A percentile compares a stretch with the other conserved stretches of the same genome.
Evolutionary conservation across 2,888 invertebrate species (phyloP).

Genomic region (Drosophila affinis): DNA sequence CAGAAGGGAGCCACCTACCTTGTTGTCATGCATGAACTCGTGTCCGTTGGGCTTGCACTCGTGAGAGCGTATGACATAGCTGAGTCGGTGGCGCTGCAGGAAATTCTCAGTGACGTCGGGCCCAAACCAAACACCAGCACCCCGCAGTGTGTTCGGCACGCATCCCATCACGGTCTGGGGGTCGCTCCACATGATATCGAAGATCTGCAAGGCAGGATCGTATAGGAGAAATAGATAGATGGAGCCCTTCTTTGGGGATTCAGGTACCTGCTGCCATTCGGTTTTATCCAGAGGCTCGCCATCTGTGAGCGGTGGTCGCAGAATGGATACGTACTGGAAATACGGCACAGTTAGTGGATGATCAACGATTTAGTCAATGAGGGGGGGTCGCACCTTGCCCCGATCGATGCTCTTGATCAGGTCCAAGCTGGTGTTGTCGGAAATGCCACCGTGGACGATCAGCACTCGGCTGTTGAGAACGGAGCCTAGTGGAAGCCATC

Average conservation of each 20-base stretch:
- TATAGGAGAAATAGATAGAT: not conserved
- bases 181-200: conserved; percentile 97
- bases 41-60: conserved; percentile 97
- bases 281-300: conserved; percentile 90
- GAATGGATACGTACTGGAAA: conserved; percentile 91
- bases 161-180: conserved; percentile 92
- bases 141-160: conserved; percentile 92
- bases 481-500: conserved; percentile 95
- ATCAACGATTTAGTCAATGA: no score
- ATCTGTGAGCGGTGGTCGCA: conserved; percentile 91
- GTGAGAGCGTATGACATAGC: conserved; percentile 93
- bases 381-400: conserved; percentile 87
- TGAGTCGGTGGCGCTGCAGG: conserved; percentile 90
- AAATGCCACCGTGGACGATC: conserved; percentile 96
- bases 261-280: conserved; percentile 94
- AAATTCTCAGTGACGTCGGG: conserved; percentile 93
- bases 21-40: conserved; percentile 92
- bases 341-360: conserved; percentile 49
- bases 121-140: conserved; percentile 97
- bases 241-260: not conserved
- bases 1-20: conserved; percentile 85
- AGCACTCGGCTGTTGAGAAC: conserved; percentile 95
- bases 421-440: conserved; percentile 93
- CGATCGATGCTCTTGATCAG: conserved; percentile 91
- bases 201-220: conserved; percentile 86